phyloP scores from a whole-genome alignment of 2,888 invertebrate species.

The Tortricodes alternella region DNA sequence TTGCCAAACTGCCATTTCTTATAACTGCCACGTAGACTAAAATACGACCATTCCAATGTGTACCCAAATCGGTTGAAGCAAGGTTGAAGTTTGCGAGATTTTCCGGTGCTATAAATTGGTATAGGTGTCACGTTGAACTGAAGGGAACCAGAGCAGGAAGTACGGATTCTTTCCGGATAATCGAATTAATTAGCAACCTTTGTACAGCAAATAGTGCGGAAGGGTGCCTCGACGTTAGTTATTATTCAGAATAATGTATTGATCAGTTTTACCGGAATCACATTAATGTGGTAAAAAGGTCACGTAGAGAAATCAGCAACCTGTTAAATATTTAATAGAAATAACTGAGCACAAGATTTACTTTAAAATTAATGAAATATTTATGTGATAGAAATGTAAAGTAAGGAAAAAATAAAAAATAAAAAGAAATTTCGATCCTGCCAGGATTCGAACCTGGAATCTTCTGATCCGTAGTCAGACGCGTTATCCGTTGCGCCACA shows the following conservation, averaged over 20 bases:
- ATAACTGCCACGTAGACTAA: constrained; percentile 1
- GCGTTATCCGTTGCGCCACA: constrained; percentile 83
- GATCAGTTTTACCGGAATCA: background rate
- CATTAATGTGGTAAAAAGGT: no score
- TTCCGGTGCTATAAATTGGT: constrained; percentile 30
- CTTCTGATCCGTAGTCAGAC: constrained; percentile 88
- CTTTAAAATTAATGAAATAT: background rate
- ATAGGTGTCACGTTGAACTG: constrained; percentile 44
- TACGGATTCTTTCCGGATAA: constrained; percentile 64
- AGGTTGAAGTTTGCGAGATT: constrained; percentile 10
- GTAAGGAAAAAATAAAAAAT: constrained; percentile 8
- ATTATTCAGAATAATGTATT: background rate
- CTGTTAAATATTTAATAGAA: no score
- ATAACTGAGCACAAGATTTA: no score
- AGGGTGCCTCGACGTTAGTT: constrained; percentile 39
- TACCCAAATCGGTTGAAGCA: constrained; percentile 8
- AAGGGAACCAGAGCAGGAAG: constrained; percentile 51
- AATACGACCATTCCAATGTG: background rate
- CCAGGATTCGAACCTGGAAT: constrained; percentile 86
- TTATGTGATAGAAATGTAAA: background rate
- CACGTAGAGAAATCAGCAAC: no score
- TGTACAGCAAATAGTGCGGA: constrained; percentile 58
- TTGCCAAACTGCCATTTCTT: constrained; percentile 19
- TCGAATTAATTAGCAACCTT: constrained; percentile 73
- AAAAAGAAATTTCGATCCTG: constrained; percentile 61